Percentiles rank a stretch among this genome's conserved stretches.
Conservation (phyloP, 2,888 invertebrate genomes). For the Aspidiotus destructor region DNA sequence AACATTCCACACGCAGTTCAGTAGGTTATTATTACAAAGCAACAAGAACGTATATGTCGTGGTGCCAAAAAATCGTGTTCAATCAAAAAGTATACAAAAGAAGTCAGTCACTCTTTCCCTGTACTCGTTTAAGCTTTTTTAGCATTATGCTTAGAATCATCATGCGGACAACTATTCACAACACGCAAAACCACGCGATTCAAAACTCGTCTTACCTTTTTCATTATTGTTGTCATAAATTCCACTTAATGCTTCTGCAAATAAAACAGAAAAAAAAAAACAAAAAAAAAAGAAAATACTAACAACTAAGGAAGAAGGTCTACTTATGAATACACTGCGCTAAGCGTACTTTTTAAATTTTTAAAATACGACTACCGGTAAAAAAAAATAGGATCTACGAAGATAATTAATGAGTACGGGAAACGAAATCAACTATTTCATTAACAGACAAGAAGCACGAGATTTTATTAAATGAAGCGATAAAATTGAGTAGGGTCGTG, state of each 20-base stretch:
- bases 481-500: background rate
- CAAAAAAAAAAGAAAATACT: background rate
- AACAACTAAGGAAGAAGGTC: no score
- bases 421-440: background rate
- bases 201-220: constrained; percentile 39
- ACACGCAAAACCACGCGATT: no score
- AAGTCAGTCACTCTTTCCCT: no score
- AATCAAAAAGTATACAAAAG: no score
- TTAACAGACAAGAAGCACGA: background rate
- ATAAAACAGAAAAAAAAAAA: constrained; percentile 35
- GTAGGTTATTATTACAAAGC: background rate
- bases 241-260: constrained; percentile 63
- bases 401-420: background rate
- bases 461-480: background rate
- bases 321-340: no score
- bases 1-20: background rate
- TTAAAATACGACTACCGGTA: constrained; percentile 7
- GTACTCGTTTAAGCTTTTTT: no score
- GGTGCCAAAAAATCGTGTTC: no score
- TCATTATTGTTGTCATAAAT: constrained; percentile 57
- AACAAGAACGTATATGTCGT: no score
- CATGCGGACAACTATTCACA: no score
- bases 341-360: no score
- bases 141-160: no score
- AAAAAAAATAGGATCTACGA: constrained; percentile 14